Percentiles rank a stretch among this genome's conserved stretches.
Conservation (phyloP, 2,113 vertebrate genomes). For the Poecilia latipinna region DNA sequence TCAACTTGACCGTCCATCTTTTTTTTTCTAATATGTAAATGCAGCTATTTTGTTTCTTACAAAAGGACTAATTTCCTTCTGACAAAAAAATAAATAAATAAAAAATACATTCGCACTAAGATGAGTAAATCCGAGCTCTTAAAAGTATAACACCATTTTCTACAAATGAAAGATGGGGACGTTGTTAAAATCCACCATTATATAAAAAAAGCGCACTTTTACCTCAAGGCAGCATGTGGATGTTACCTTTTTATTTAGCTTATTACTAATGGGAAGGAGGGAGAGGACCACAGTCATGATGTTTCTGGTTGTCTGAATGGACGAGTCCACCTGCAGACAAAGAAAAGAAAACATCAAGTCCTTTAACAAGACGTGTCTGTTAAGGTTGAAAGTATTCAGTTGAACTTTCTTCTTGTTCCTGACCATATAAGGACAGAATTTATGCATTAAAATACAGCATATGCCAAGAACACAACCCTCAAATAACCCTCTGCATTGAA, state of each 20-base stretch:
- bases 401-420: neutral
- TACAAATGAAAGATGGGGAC: too few species aligned
- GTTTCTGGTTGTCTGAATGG: constrained; percentile 87
- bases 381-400: neutral
- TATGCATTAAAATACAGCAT: neutral
- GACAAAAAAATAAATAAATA: too few species aligned
- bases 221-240: neutral
- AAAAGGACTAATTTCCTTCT: too few species aligned
- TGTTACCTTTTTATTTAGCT: constrained; percentile 86
- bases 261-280: constrained; percentile 88
- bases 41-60: too few species aligned
- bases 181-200: too few species aligned
- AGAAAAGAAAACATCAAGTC: constrained; percentile 12
- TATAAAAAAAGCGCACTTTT: too few species aligned
- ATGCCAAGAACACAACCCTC: neutral
- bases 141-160: too few species aligned
- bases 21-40: too few species aligned
- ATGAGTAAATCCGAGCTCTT: too few species aligned
- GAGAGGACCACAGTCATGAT: constrained; percentile 85
- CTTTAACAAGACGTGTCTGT: neutral
- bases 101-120: too few species aligned
- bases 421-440: neutral
- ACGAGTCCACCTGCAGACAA: constrained; percentile 87
- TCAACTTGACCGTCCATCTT: too few species aligned
- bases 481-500: neutral